Evolutionary conservation across 2,113 vertebrate genomes (phyloP), one percentile per base, ranked within the genome.

Genomic region (Microcebus ravelobensis): DNA sequence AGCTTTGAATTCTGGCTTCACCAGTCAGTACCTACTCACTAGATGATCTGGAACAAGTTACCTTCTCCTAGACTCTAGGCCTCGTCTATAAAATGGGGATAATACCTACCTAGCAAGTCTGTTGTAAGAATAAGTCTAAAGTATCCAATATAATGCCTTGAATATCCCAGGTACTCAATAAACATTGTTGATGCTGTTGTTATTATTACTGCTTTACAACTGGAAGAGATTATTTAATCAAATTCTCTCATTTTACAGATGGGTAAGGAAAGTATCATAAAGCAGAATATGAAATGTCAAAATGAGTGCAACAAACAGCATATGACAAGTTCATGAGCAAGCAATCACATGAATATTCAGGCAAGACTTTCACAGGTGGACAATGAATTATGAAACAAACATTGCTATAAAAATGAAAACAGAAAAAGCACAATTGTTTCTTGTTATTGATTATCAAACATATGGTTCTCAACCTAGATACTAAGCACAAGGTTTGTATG

Each of bases 401-500:
- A 91, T 29, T 88, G 21, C 65, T 87, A 76, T 55, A 73, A 85
- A 61, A 83, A 3, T 83, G 52, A 71, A 87, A 90, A 87, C 18
- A 89, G 83, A 63, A 79, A 80, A 95, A 92, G 48, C 7, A 80
- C 18, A 81, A 95, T 2, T n/a, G 12, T 18, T 93, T 88, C 18
- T 93, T 86, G 14, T 36, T 90, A 48, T 25, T 89, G 23, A 92
- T 83, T 96, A 90, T 95, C 87, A 96, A 80, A 86, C 10, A 90
- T n/a, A 27, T 63, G 12, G 36, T 81, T 80, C 50, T 90, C 39
- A 97, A 96, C 6, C 23, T 71, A 91, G 3, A 61, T 52, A 96
- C 6, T 65, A 92, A 87, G 42, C 15, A 55, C 39, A 80, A 45
- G 15, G 36, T 87, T 83, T 95, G 80, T 52, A 91, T 39, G n/a